Percentiles rank a stretch among this genome's conserved stretches.
These are phyloP conservation scores for Baryphthengus martii DNA, from an alignment of 2,113 vertebrate genomes.

Conservation along the genomic window DNA sequence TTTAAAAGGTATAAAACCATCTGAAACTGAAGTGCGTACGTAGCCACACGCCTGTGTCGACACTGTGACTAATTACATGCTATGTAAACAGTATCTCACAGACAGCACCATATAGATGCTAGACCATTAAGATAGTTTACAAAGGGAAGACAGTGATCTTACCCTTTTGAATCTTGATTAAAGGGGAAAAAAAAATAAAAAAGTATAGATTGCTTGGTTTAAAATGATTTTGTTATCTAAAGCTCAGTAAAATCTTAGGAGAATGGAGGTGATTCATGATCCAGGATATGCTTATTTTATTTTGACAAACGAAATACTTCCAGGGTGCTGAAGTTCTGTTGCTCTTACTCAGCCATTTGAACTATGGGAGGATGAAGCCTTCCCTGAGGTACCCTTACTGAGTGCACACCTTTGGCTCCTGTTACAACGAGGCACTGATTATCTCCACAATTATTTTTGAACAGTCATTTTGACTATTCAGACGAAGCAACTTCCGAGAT, in stretches of 20 bases:
- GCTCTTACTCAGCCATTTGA: background rate
- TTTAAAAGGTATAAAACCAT: background rate
- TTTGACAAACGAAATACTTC: background rate
- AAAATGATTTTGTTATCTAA: background rate
- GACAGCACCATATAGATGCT: background rate
- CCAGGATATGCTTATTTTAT: background rate
- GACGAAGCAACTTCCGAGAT: background rate
- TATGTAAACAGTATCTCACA: background rate
- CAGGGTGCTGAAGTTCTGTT: background rate
- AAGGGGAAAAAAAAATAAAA: background rate
- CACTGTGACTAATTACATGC: background rate
- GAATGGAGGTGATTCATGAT: background rate
- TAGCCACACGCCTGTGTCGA: background rate
- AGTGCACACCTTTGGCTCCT: background rate
- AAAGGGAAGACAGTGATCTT: background rate
- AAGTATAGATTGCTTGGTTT: background rate
- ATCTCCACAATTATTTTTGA: background rate
- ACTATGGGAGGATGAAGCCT: background rate
- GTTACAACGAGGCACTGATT: background rate
- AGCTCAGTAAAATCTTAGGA: background rate
- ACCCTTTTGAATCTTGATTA: conserved; percentile 8
- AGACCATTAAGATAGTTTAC: conserved; percentile 18
- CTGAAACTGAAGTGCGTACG: background rate
- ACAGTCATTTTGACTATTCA: background rate
- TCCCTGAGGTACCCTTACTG: background rate